Percentiles rank a stretch among this genome's conserved stretches.
Evolutionary conservation across 2,797 vertebrate genomes (phyloP).

Genomic region (Luscinia megarhynchos): DNA sequence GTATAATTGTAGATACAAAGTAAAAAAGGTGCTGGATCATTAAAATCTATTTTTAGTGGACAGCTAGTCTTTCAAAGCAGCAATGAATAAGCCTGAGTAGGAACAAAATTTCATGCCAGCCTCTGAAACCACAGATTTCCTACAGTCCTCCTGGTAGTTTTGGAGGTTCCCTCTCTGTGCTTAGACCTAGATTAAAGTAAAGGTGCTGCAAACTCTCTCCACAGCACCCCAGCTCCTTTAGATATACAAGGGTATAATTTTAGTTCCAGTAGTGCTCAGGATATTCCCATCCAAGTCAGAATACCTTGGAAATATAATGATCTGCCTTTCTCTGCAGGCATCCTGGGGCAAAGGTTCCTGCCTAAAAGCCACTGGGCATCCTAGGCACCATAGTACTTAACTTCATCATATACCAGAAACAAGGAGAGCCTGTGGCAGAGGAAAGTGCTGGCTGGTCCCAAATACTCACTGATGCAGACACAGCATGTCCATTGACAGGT

Average conservation of each 20-base stretch:
- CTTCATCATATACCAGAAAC: rapidly evolving
- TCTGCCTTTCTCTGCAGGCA: not conserved
- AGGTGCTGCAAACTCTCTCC: not conserved
- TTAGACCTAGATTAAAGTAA: not conserved
- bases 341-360: not conserved
- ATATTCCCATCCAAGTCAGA: not conserved
- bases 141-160: not conserved
- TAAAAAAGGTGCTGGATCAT: not conserved
- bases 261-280: not conserved
- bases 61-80: not conserved
- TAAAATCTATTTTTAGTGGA: not conserved
- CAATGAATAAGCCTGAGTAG: not conserved
- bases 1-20: not conserved
- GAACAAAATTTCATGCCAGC: not conserved
- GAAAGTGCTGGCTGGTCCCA: not conserved
- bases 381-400: not conserved
- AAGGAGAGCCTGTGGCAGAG: not conserved
- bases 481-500: not conserved
- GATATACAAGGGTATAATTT: not conserved
- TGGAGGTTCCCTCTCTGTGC: not conserved
- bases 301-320: not conserved
- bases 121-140: not conserved
- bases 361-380: not conserved
- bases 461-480: not conserved
- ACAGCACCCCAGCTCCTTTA: not conserved